These are phyloP conservation scores for Drosophila conformis DNA, from an alignment of 2,888 invertebrate species.

Conservation along the genomic window DNA sequence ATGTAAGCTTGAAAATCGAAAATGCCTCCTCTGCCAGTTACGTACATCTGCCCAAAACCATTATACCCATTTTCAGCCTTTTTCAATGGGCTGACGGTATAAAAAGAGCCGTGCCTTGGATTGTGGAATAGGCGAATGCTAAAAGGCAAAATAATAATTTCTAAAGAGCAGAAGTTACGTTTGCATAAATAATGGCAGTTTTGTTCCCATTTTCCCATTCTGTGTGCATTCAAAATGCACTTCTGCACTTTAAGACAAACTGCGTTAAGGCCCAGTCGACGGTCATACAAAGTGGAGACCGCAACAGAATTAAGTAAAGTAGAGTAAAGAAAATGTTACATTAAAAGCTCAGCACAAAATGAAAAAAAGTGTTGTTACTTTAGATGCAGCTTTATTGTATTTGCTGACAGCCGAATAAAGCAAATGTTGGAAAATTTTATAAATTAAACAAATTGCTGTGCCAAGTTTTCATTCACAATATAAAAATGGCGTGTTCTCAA, in stretches of 20 bases:
- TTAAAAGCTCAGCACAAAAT: constrained; percentile 3
- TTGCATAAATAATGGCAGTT: constrained; percentile 77
- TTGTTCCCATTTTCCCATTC: constrained; percentile 70
- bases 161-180: constrained; percentile 76
- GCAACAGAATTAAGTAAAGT: constrained; percentile 6
- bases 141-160: constrained; percentile 71
- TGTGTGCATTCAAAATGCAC: constrained; percentile 68
- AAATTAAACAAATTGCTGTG: constrained; percentile 51
- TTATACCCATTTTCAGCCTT: not conserved
- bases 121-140: constrained; percentile 45
- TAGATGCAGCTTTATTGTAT: not conserved
- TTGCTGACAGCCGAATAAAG: constrained; percentile 6
- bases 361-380: constrained; percentile 26
- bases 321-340: constrained; percentile 2
- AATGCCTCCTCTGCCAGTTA: not conserved
- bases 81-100: not conserved
- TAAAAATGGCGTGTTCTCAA: constrained; percentile 32
- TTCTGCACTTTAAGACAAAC: constrained; percentile 50
- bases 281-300: constrained; percentile 18
- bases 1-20: not conserved
- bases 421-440: constrained; percentile 30
- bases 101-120: constrained; percentile 20
- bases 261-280: constrained; percentile 32
- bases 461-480: constrained; percentile 23
- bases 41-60: not conserved